Percentiles rank a stretch among this genome's conserved stretches.
Conservation (phyloP, 2,888 invertebrate genomes). For the Synanthedon myopaeformis region DNA sequence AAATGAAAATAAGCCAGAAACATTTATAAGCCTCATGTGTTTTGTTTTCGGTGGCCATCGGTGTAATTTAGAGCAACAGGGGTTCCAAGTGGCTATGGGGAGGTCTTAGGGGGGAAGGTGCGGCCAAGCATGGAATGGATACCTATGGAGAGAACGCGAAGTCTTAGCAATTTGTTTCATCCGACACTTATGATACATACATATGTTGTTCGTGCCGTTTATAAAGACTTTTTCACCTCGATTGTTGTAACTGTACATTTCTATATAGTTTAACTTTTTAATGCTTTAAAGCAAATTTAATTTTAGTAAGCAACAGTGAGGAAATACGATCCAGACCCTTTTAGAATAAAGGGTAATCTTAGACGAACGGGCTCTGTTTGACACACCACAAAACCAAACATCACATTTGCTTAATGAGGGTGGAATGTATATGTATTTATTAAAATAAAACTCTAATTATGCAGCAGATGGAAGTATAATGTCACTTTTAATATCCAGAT, state of each 20-base stretch:
- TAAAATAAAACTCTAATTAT: slow-evolving; percentile 9
- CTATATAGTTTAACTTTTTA: too few species aligned
- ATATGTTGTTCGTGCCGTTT: background rate
- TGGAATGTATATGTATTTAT: too few species aligned
- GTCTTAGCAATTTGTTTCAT: slow-evolving; percentile 5
- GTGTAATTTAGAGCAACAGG: slow-evolving; percentile 29
- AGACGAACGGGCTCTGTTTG: too few species aligned
- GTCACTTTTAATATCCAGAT: slow-evolving; percentile 45
- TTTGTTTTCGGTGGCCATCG: slow-evolving; percentile 22
- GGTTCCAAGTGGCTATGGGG: slow-evolving; percentile 21
- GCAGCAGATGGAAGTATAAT: slow-evolving; percentile 21
- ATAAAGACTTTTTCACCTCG: too few species aligned
- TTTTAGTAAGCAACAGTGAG: too few species aligned
- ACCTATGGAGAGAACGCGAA: slow-evolving; percentile 10
- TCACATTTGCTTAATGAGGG: too few species aligned
- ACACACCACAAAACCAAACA: too few species aligned
- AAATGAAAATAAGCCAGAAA: slow-evolving; percentile 16
- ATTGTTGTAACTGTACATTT: too few species aligned
- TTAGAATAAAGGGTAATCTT: too few species aligned
- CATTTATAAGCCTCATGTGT: slow-evolving; percentile 22
- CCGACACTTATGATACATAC: background rate
- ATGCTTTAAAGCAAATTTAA: too few species aligned
- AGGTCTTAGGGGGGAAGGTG: slow-evolving; percentile 20
- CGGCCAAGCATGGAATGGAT: slow-evolving; percentile 32
- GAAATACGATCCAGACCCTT: too few species aligned